A percentile compares a stretch with the other conserved stretches of the same genome.
Conservation (phyloP, 2,888 invertebrate genomes). For the Melinaea marsaeus region DNA sequence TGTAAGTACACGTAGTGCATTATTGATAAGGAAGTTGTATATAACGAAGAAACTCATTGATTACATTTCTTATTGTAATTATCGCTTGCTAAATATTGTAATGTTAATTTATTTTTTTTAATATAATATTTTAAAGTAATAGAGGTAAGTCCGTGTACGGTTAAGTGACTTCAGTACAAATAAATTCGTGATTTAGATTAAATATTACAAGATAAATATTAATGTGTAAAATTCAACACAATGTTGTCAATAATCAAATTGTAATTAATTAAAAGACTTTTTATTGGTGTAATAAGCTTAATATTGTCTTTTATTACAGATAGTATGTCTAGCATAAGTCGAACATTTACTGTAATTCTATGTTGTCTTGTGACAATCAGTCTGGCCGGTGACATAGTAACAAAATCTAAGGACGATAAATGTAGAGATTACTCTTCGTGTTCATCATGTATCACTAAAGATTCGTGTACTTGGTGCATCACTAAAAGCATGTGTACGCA, state of each 20-base stretch:
- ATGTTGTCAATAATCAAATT: too few species aligned
- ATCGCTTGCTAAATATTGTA: not conserved
- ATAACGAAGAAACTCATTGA: not conserved
- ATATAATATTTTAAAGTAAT: too few species aligned
- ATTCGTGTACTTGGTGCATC: conserved; percentile 60
- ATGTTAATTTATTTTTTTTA: too few species aligned
- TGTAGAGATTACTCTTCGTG: conserved; percentile 46
- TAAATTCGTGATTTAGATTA: too few species aligned
- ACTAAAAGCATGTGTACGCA: conserved; percentile 60
- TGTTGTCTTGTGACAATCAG: not conserved
- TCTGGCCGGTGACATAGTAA: conserved; percentile 26
- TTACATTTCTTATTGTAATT: not conserved
- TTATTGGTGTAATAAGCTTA: not conserved
- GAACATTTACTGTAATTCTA: not conserved
- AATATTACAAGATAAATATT: too few species aligned
- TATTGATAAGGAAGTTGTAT: conserved; percentile 1
- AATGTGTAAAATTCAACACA: too few species aligned
- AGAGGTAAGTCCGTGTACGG: too few species aligned
- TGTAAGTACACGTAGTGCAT: not conserved
- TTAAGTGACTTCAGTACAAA: too few species aligned
- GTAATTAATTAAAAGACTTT: too few species aligned
- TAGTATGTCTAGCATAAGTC: not conserved
- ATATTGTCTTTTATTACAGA: not conserved
- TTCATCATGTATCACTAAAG: conserved; percentile 48
- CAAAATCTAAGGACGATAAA: conserved; percentile 30